These are phyloP conservation scores for Luehdorfia chinensis DNA, from an alignment of 1,140 invertebrate genomes.

Conservation along the genomic window DNA sequence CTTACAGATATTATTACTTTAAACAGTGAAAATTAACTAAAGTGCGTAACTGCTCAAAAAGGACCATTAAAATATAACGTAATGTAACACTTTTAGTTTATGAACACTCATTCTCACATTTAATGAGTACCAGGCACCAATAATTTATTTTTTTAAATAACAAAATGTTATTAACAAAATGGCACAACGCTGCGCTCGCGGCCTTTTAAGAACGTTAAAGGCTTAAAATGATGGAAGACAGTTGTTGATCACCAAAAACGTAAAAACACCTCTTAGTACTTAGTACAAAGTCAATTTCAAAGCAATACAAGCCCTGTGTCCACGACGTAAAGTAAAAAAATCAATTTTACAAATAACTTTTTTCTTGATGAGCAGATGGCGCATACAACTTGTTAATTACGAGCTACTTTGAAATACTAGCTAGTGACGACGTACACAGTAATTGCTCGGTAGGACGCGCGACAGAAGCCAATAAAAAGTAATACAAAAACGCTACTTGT, in stretches of 20 bases:
- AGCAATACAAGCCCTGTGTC: not conserved
- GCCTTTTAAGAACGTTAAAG: constrained; percentile 34
- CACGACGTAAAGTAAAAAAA: not conserved
- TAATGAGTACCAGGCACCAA: not conserved
- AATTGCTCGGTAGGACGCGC: constrained; percentile 47
- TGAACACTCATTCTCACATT: constrained; percentile 9
- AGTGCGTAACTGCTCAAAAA: too few species aligned
- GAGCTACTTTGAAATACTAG: constrained; percentile 52
- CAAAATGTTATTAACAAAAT: constrained; percentile 16
- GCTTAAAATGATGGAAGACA: constrained; percentile 36
- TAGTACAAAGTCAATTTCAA: not conserved
- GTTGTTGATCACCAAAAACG: constrained; percentile 43
- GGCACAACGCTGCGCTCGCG: constrained; percentile 19
- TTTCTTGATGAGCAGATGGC: constrained; percentile 35
- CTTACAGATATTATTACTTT: too few species aligned
- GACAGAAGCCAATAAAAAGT: constrained; percentile 43
- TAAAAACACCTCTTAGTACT: constrained; percentile 18
- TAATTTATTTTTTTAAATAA: constrained; percentile 14
- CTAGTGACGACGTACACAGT: constrained; percentile 29
- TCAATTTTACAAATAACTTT: not conserved
- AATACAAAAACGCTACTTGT: constrained; percentile 31
- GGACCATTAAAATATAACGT: too few species aligned
- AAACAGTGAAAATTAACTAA: too few species aligned
- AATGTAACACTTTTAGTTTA: too few species aligned
- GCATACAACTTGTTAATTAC: constrained; percentile 47